These are phyloP conservation scores for Polydrusus pterygomalis DNA, from an alignment of 2,888 invertebrate species.

Conservation along the genomic window DNA sequence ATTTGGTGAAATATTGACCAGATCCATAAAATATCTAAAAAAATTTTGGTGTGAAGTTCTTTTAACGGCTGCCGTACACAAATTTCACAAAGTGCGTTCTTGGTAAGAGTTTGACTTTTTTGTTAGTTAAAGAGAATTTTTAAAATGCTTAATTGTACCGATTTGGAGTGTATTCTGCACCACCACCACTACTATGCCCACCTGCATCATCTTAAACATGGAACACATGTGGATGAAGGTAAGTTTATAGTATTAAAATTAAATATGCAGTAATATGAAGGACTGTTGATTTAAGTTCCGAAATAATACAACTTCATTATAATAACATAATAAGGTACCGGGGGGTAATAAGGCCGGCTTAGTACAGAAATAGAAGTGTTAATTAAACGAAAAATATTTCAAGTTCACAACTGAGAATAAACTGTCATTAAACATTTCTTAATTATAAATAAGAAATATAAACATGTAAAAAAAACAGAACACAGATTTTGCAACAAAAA, in stretches of 20 bases:
- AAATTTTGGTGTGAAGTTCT: background rate
- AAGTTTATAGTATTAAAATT: conserved; percentile 38
- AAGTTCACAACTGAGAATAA: no score
- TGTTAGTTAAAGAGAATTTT: background rate
- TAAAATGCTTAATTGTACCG: conserved; percentile 83
- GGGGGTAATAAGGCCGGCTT: no score
- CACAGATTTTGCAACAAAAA: no score
- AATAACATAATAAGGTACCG: no score
- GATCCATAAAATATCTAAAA: background rate
- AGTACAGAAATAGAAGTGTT: no score
- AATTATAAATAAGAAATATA: no score
- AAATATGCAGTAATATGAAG: background rate
- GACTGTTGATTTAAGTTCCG: no score
- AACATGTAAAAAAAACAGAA: no score
- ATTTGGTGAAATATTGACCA: background rate
- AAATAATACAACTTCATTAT: no score
- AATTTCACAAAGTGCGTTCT: background rate
- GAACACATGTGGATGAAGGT: conserved; percentile 80
- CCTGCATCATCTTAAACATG: conserved; percentile 80
- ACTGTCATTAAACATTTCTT: no score
- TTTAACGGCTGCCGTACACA: background rate
- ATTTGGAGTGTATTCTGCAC: conserved; percentile 85
- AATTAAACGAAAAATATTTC: no score
- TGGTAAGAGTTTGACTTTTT: background rate
- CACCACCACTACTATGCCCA: conserved; percentile 85